Evolutionary conservation across 2,888 invertebrate species (phyloP), one percentile per base, ranked within the genome.

Genomic region (Agonopterix alstromeriana): DNA sequence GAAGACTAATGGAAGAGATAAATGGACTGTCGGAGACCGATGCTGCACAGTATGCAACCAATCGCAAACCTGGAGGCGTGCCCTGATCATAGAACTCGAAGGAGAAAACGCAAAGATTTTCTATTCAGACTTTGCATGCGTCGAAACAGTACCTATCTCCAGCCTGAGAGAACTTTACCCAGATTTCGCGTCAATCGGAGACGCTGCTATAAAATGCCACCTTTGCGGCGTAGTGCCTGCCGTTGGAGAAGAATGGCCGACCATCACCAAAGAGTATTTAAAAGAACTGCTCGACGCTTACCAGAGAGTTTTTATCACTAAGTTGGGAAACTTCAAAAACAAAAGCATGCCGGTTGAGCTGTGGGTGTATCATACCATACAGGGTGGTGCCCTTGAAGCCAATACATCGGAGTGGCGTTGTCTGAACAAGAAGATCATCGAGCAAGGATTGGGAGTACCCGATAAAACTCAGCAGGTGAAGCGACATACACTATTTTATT

Each of bases 191-290:
- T 68, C 73, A 0, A 72, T 90, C 0, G 89, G 90, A 0, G 90
- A 91, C 51, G 91, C 91, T 0, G 91, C 92, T 0, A 82, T 92
- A 14, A 91, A 90, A 56, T 93, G 95, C 53, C 93, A 93, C 66
- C 70, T 97, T 46, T 91, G 90, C 1, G 93, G 93, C 12, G 90
- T 96, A 8, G 75, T 83, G 17, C 93, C 96, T 0, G 93, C 94
- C 0, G 93, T 93, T 0, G 92, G 91, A 0, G 83, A 88, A 0
- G 86, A 85, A 17, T 94, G 94, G 94, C 90, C 91, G 0, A 81
- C 83, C 0, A 64, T 91, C 0, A 90, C 94, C 0, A 91, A 91
- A 35, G 91, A 93, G 54, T 90, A 83, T 55, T 83, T 95, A 1
- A 80, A 82, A 43, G 90, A 90, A 10, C 75, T 91, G 2, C 70